Percentiles rank a stretch among this genome's conserved stretches.
Conservation (phyloP, 2,888 invertebrate genomes). For the Eupithecia subfuscata region DNA sequence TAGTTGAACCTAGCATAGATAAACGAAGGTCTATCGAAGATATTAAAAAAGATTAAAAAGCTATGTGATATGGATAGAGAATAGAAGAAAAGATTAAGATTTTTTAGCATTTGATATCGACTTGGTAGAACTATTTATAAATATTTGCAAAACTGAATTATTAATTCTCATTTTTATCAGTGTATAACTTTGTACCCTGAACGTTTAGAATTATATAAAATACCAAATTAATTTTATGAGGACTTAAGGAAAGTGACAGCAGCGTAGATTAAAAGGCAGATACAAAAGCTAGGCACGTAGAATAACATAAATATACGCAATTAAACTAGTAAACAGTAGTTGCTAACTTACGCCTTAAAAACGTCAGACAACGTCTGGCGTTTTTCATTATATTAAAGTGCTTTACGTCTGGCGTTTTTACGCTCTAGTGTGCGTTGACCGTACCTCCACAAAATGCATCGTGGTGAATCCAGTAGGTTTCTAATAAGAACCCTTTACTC, state of each 20-base stretch:
- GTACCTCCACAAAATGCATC: slow-evolving; percentile 66
- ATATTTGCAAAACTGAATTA: too few species aligned
- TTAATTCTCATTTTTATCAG: too few species aligned
- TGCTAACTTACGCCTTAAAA: too few species aligned
- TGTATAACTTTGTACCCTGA: too few species aligned
- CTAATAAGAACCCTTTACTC: slow-evolving; percentile 79
- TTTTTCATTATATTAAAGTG: neutral
- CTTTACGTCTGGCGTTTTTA: slow-evolving; percentile 40
- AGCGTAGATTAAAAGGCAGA: neutral
- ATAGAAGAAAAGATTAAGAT: neutral
- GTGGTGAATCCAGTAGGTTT: slow-evolving; percentile 79
- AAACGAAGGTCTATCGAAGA: neutral
- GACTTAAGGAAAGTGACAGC: neutral
- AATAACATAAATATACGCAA: neutral
- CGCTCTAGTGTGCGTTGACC: slow-evolving; percentile 51
- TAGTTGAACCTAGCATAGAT: neutral
- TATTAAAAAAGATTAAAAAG: too few species aligned
- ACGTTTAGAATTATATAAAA: too few species aligned
- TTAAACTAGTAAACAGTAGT: neutral
- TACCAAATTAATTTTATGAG: neutral
- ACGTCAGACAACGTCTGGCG: too few species aligned
- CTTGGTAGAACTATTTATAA: neutral
- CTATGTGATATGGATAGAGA: neutral
- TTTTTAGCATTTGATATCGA: neutral
- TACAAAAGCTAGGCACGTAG: neutral